Evolutionary conservation across 2,888 invertebrate species (phyloP).

Genomic region (Cantharis rustica): DNA sequence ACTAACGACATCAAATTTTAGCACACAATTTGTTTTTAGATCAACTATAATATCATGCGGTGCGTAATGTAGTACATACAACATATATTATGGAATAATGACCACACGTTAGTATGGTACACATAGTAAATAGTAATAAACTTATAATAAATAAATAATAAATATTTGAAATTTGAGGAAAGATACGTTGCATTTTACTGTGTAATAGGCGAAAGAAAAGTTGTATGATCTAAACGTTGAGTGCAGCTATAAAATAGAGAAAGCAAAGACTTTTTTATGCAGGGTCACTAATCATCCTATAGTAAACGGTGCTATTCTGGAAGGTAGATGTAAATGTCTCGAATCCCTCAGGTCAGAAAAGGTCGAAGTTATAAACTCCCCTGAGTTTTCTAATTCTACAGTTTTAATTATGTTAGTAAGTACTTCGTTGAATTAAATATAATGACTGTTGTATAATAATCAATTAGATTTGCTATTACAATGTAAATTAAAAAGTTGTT

Average conservation of each 20-base stretch:
- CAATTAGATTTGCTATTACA: not conserved
- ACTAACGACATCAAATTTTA: not conserved
- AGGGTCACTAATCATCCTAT: not conserved
- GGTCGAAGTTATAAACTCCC: not conserved
- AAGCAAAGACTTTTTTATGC: not conserved
- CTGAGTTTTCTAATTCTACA: not conserved
- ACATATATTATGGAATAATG: not conserved
- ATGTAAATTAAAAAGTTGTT: not conserved
- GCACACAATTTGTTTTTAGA: not conserved
- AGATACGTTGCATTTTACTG: not conserved
- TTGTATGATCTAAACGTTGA: not conserved
- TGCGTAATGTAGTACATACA: too few species aligned
- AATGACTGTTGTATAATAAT: not conserved
- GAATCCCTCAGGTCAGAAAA: not conserved
- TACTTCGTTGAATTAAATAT: not conserved
- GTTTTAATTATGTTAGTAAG: not conserved
- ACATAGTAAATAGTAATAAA: not conserved
- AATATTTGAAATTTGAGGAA: too few species aligned
- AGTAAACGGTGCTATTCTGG: not conserved
- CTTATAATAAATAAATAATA: not conserved
- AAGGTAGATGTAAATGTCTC: not conserved
- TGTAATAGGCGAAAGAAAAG: not conserved
- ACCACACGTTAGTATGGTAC: not conserved
- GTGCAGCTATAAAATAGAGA: not conserved
- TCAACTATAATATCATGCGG: not conserved